Conservation (phyloP, 2,113 vertebrate species). For the Podarcis cretensis region DNA sequence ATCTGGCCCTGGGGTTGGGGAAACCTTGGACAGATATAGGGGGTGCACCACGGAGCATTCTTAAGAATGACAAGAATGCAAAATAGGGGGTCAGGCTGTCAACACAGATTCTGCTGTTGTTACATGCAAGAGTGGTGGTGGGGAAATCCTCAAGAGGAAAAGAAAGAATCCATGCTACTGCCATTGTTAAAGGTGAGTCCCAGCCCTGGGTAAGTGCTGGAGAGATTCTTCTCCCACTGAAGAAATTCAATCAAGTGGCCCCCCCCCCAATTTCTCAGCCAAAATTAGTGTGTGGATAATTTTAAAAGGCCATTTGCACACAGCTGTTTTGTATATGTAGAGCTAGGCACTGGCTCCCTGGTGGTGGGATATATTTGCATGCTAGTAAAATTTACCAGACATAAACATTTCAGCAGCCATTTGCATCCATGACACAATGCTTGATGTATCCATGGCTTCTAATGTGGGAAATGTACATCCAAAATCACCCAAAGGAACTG, state of each 20-base stretch:
- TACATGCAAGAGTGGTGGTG: neutral
- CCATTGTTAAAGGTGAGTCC: neutral
- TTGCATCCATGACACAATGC: neutral
- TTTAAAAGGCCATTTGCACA: neutral
- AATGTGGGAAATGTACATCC: neutral
- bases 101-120: neutral
- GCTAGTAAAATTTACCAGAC: neutral
- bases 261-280: neutral
- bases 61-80: neutral
- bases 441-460: neutral
- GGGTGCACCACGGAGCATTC: neutral
- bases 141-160: neutral
- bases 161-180: neutral
- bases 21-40: too few species aligned
- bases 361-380: neutral
- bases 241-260: neutral
- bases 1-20: too few species aligned
- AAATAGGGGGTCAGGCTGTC: neutral
- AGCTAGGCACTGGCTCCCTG: neutral
- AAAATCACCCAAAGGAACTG: neutral
- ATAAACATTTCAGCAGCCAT: neutral
- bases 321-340: neutral
- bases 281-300: neutral
- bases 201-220: neutral
- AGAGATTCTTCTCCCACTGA: neutral